A percentile compares a stretch with the other conserved stretches of the same genome.
Conservation (phyloP, 37 sponge, comb jelly and placozoan species). For the Halisarca cf. caerulea region DNA sequence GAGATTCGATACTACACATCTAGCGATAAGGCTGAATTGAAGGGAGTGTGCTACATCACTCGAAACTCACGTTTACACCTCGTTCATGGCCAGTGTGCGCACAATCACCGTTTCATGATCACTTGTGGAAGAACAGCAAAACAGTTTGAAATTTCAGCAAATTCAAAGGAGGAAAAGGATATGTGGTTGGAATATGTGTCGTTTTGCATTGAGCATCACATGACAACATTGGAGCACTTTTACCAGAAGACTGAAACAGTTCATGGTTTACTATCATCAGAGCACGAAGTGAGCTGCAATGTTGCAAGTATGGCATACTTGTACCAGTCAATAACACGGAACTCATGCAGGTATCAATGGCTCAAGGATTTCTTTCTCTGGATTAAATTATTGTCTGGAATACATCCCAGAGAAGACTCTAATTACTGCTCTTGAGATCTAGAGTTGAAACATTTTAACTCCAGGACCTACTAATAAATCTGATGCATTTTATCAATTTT, state of each 20-base stretch:
- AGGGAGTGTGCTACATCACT: constrained; percentile 12
- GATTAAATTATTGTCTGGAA: too few species aligned
- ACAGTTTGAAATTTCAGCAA: constrained; percentile 21
- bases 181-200: constrained; percentile 3
- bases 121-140: constrained; percentile 32
- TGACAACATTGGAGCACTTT: constrained; percentile 12
- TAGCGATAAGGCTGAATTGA: neutral
- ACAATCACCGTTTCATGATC: neutral
- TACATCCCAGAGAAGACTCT: too few species aligned
- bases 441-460: too few species aligned
- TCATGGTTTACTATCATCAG: neutral
- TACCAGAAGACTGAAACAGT: neutral
- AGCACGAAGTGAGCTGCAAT: neutral
- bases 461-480: too few species aligned
- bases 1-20: neutral
- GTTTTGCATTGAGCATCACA: neutral
- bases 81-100: neutral
- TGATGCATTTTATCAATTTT: too few species aligned
- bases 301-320: too few species aligned
- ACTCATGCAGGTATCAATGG: too few species aligned
- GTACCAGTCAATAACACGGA: too few species aligned
- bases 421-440: too few species aligned
- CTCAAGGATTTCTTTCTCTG: too few species aligned
- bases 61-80: neutral
- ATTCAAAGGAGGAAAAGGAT: neutral